Evolutionary conservation across 1,140 invertebrate genomes (phyloP).

Genomic region (Drosophila bocqueti): DNA sequence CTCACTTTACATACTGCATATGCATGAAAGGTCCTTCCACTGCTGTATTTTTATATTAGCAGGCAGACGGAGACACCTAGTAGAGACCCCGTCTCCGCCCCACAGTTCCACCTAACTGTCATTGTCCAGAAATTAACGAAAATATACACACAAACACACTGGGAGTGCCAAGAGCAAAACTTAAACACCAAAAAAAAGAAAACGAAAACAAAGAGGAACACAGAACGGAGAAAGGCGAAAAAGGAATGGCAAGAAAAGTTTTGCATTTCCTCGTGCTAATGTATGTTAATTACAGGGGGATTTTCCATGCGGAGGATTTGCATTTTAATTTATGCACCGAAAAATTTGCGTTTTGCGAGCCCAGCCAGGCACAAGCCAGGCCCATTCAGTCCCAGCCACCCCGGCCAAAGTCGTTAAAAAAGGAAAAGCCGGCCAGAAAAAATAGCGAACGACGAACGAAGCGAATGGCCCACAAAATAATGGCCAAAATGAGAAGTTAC

Average conservation of each 20-base stretch:
- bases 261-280: slow-evolving; percentile 82
- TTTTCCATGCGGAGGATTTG: slow-evolving; percentile 84
- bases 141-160: slow-evolving; percentile 66
- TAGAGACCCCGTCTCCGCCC: slow-evolving; percentile 1
- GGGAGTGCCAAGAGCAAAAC: slow-evolving; percentile 18
- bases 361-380: slow-evolving; percentile 18
- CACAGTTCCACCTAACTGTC: slow-evolving; percentile 79
- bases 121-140: slow-evolving; percentile 84
- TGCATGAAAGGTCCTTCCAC: slow-evolving; percentile 57
- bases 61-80: slow-evolving; percentile 37
- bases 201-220: slow-evolving; percentile 13
- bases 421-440: slow-evolving; percentile 45
- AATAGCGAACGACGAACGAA: slow-evolving; percentile 22
- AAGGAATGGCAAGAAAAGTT: slow-evolving; percentile 65
- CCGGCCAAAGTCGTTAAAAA: slow-evolving; percentile 60
- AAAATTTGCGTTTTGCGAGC: slow-evolving; percentile 71
- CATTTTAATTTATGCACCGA: slow-evolving; percentile 84
- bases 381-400: slow-evolving; percentile 13
- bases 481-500: slow-evolving; percentile 73
- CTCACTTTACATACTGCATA: slow-evolving; percentile 77
- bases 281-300: slow-evolving; percentile 84
- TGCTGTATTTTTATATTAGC: slow-evolving; percentile 77
- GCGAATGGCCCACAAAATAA: slow-evolving; percentile 48
- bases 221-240: slow-evolving; percentile 15
- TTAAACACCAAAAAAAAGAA: slow-evolving; percentile 15